Percentiles rank a stretch among this genome's conserved stretches.
phyloP scores from a whole-genome alignment of 2,888 invertebrate genomes.

The Leucozona laternaria region DNA sequence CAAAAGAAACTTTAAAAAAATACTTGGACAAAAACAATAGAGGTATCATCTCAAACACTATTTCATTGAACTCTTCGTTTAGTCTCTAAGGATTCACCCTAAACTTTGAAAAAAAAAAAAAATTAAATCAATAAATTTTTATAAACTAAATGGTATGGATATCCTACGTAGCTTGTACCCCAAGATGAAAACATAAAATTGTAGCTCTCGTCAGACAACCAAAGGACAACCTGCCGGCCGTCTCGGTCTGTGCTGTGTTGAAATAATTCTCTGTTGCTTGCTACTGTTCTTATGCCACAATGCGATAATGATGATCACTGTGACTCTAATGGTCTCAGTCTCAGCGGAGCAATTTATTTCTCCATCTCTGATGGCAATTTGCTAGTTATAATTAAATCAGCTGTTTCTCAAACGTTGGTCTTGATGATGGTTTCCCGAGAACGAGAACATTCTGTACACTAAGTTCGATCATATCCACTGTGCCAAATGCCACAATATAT shows the following conservation, averaged over 20 bases:
- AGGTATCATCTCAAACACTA: no score
- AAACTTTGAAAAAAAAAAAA: no score
- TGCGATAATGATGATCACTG: conserved; percentile 36
- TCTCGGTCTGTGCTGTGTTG: no score
- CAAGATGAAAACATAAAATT: not conserved
- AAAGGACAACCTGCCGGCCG: conserved; percentile 60
- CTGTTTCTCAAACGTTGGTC: conserved; percentile 35
- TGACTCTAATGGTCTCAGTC: conserved; percentile 54
- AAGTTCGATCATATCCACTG: conserved; percentile 58
- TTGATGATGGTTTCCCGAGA: not conserved
- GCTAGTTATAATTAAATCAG: conserved; percentile 74
- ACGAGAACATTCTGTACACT: conserved; percentile 39
- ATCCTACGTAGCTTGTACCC: no score
- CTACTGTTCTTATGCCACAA: conserved; percentile 17
- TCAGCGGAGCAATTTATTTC: conserved; percentile 63
- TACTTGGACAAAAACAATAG: no score
- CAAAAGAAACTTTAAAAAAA: no score
- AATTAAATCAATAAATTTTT: no score
- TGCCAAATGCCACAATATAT: conserved; percentile 56
- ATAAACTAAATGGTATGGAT: no score
- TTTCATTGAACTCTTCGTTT: no score
- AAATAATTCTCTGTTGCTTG: not conserved
- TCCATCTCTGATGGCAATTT: conserved; percentile 66
- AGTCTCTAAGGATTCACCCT: no score
- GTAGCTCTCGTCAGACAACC: conserved; percentile 22